A percentile compares a stretch with the other conserved stretches of the same genome.
Evolutionary conservation across 2,888 invertebrate species (phyloP).

Genomic region (Thumatha senex): DNA sequence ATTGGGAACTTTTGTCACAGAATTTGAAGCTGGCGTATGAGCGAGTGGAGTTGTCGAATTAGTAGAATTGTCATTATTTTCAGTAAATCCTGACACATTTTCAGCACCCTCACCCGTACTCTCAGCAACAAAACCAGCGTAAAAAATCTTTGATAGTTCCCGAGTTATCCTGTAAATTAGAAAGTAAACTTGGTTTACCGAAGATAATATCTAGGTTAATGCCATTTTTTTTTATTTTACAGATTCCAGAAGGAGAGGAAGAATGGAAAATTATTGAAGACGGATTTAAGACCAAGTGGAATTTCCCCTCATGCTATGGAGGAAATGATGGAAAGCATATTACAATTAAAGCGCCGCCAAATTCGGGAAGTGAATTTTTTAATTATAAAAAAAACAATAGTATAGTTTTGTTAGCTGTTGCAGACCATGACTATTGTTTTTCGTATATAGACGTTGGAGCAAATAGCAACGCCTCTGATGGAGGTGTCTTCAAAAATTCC

Average conservation of each 20-base stretch:
- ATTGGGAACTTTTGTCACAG: too few species aligned
- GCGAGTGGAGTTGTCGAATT: too few species aligned
- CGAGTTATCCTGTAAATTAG: too few species aligned
- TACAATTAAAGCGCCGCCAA: slow-evolving; percentile 13
- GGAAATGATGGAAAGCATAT: slow-evolving; percentile 38
- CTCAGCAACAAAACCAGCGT: too few species aligned
- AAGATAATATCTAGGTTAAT: too few species aligned
- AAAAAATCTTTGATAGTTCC: too few species aligned
- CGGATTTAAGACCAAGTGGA: slow-evolving; percentile 20
- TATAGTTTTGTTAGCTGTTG: slow-evolving; percentile 34
- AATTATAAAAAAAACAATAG: slow-evolving; percentile 31
- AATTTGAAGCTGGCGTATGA: too few species aligned
- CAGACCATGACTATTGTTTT: slow-evolving; percentile 22
- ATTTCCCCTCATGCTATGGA: slow-evolving; percentile 33
- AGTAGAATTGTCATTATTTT: too few species aligned
- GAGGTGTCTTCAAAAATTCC: background rate
- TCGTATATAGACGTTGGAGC: background rate
- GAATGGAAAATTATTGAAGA: slow-evolving; percentile 21
- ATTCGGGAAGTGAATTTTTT: slow-evolving; percentile 28
- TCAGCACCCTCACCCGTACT: too few species aligned
- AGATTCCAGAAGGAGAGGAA: slow-evolving; percentile 1
- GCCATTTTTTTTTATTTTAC: background rate
- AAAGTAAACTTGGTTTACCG: too few species aligned
- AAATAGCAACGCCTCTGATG: background rate
- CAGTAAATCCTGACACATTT: too few species aligned